phyloP scores from a whole-genome alignment of 2,797 vertebrate genomes.

The Crocodylus rhombifer region DNA sequence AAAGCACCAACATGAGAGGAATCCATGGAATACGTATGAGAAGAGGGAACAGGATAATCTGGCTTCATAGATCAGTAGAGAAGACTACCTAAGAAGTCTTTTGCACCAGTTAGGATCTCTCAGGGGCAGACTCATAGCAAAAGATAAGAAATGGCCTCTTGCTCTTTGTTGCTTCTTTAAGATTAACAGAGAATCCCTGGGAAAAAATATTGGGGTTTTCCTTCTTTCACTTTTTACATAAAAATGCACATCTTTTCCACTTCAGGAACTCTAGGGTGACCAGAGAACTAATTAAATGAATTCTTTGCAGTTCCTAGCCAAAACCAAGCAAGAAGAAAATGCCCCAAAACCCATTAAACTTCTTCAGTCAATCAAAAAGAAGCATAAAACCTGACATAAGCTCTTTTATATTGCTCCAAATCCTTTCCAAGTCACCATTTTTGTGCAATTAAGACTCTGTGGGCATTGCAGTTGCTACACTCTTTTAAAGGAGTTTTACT shows the following conservation, averaged over 20 bases:
- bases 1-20: neutral
- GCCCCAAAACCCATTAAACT: neutral
- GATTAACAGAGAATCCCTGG: neutral
- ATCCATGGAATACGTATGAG: neutral
- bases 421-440: neutral
- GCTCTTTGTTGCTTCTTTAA: neutral
- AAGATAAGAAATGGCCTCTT: neutral
- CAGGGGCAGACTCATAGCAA: neutral
- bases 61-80: fast-evolving
- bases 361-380: neutral
- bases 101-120: neutral
- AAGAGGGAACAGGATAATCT: neutral
- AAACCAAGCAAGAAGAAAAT: neutral
- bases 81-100: neutral
- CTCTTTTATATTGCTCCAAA: neutral
- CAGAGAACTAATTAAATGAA: neutral
- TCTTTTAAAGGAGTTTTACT: too few species aligned
- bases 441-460: neutral
- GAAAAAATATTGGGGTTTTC: neutral
- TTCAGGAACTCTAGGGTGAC: neutral
- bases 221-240: neutral
- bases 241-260: neutral
- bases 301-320: neutral
- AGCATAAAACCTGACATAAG: neutral
- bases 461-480: neutral